Evolutionary conservation across 2,113 vertebrate genomes (phyloP).

Genomic region (Tragulus kanchil): DNA sequence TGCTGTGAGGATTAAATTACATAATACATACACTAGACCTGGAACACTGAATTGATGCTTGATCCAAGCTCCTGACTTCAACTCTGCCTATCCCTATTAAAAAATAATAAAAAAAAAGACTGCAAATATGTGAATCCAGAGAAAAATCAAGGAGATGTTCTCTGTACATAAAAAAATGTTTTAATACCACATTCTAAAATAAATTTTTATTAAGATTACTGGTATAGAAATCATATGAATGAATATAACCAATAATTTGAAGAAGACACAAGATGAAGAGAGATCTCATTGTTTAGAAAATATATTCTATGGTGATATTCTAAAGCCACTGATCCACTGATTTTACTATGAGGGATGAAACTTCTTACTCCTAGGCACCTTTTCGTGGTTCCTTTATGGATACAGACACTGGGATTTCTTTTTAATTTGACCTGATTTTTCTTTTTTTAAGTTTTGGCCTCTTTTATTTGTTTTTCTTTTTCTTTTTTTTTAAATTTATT

Average conservation of each 20-base stretch:
- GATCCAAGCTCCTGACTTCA: not conserved
- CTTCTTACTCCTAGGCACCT: not conserved
- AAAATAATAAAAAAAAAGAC: not conserved
- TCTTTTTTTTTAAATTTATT: too few relatives aligned
- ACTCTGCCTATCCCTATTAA: not conserved
- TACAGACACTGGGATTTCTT: constrained; percentile 17
- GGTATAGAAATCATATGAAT: constrained; percentile 19
- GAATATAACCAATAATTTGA: not conserved
- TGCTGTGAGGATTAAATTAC: not conserved
- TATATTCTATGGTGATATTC: not conserved
- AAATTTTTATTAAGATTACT: not conserved
- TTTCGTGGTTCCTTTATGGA: not conserved
- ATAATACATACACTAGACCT: not conserved
- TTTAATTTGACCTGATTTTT: constrained; percentile 27
- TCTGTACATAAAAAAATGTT: not conserved
- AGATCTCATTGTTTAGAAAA: not conserved
- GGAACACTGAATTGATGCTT: not conserved
- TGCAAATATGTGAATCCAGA: not conserved
- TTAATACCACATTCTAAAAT: constrained; percentile 1
- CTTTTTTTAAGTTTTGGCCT: too few relatives aligned
- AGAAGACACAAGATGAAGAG: not conserved
- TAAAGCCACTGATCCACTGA: not conserved
- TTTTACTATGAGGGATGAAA: not conserved
- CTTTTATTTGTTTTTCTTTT: too few relatives aligned
- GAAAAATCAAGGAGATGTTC: not conserved